Evolutionary conservation across 2,888 invertebrate species (phyloP).

Genomic region (Amphipoea oculea): DNA sequence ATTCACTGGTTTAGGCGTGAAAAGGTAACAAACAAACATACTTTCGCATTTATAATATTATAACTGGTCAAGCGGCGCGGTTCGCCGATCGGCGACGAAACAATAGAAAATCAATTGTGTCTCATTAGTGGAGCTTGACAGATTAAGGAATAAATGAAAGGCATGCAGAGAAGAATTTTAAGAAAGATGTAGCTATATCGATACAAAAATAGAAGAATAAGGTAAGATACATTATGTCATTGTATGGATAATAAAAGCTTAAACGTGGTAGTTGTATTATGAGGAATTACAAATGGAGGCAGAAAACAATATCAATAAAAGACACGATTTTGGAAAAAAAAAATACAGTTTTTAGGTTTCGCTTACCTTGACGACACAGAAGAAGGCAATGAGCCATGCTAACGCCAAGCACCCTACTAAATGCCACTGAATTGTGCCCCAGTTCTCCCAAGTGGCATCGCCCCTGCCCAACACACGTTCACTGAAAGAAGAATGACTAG

Average conservation of each 20-base stretch:
- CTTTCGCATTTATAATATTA: too few species aligned
- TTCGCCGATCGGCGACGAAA: too few species aligned
- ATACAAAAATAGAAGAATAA: not conserved
- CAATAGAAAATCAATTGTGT: too few species aligned
- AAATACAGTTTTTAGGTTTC: not conserved
- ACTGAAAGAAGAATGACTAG: constrained; percentile 82
- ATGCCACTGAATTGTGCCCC: constrained; percentile 95
- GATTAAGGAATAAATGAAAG: not conserved
- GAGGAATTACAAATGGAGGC: not conserved
- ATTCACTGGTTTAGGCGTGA: too few species aligned
- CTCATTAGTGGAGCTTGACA: too few species aligned
- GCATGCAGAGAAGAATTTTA: not conserved
- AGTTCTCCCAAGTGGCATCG: constrained; percentile 93
- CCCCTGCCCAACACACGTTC: constrained; percentile 94
- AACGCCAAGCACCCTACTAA: constrained; percentile 94
- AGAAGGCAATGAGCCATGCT: constrained; percentile 96
- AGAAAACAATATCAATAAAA: not conserved
- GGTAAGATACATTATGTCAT: too few species aligned
- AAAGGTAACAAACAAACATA: too few species aligned
- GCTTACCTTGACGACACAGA: constrained; percentile 94
- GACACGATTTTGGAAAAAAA: not conserved
- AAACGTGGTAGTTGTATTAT: too few species aligned
- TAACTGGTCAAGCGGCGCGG: too few species aligned
- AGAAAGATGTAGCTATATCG: not conserved
- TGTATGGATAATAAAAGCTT: too few species aligned